phyloP scores from a whole-genome alignment of 2,113 vertebrate species.

The Toxotes chatareus region DNA sequence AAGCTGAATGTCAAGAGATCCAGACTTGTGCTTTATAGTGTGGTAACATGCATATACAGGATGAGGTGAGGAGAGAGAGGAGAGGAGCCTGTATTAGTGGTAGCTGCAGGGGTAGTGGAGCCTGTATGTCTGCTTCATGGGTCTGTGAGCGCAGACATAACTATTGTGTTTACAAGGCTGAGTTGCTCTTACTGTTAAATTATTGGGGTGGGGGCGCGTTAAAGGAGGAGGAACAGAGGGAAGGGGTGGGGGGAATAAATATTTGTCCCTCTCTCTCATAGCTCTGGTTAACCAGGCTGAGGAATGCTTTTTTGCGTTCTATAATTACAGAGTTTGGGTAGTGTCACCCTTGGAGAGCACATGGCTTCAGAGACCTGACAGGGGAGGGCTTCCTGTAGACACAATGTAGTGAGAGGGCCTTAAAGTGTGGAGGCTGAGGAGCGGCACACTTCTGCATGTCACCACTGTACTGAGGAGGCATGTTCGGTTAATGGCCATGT shows the following conservation, averaged over 20 bases:
- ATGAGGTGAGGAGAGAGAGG: background rate
- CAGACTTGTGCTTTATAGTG: constrained; percentile 2
- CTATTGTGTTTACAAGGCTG: constrained; percentile 86
- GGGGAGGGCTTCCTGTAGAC: constrained; percentile 26
- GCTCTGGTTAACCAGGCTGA: constrained; percentile 83
- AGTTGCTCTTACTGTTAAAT: constrained; percentile 84
- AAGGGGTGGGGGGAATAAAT: constrained; percentile 64
- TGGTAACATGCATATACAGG: background rate
- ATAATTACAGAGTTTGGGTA: constrained; percentile 81
- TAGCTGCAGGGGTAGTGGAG: constrained; percentile 80
- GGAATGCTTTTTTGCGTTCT: constrained; percentile 78
- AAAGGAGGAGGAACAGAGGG: constrained; percentile 62
- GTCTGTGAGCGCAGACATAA: constrained; percentile 82
- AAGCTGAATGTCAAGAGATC: constrained; percentile 12
- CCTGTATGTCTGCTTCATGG: constrained; percentile 84
- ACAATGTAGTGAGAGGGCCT: background rate
- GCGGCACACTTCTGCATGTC: constrained; percentile 32
- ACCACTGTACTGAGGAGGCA: constrained; percentile 30
- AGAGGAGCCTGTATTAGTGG: constrained; percentile 53
- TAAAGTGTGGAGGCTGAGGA: constrained; percentile 14
- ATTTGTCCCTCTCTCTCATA: constrained; percentile 79
- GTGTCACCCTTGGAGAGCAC: constrained; percentile 76
- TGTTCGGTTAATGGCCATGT: constrained; percentile 16
- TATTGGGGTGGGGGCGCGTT: constrained; percentile 74
- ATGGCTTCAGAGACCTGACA: constrained; percentile 66